Base-by-base conservation (phyloP, 2,888 invertebrate genomes). In the Uloborus plumipes region DNA sequence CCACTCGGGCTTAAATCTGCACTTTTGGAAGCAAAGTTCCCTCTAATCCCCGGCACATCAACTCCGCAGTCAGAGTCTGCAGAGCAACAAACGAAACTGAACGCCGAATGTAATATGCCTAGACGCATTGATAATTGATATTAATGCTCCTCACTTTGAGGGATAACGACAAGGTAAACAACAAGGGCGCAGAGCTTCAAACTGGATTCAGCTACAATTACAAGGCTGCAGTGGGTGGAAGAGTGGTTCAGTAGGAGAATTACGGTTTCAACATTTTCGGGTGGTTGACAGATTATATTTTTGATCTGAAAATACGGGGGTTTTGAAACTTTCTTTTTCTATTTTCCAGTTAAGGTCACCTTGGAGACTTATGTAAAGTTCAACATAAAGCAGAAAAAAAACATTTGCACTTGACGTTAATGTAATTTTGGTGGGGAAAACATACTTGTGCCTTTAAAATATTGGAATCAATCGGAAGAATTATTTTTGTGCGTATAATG, bases 101-200 rank as follows among this genome's bases (percentile, higher is more conserved):
- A 69, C 67, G 22, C 69, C 31, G 20, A 39, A 47, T 51, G 55
- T 51, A 69, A 62, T 59, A 62, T 61, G 53, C 69, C 59, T 47
- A 62, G 76, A 31, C 62, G 69, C 76, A 76, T 76, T 76, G 76
- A 69, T 76, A 76, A 76, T 76, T 76, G 76, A 76, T 76, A 76
- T 76, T 76, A 76, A 76, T 76, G 69, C 76, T 47, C 66, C 49
- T 61, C 50, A 76, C 69, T 62, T 31, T 47, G 69, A 55, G 69
- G 69, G 62, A 69, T 67, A 53, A 62, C 75, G 66, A 59, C 55
- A 75, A 51, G 53, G 66, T 67, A 67, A 75, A 76, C 69, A 76
- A 26, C 53, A 51, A 69, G 53, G 59, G 16, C 26, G 22, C 49
- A 53, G 26, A 16, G 22, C 50, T 50, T 11, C 59, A 50, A 76